Conservation (phyloP, 2,888 invertebrate species). For the Oxystoma pomonae region DNA sequence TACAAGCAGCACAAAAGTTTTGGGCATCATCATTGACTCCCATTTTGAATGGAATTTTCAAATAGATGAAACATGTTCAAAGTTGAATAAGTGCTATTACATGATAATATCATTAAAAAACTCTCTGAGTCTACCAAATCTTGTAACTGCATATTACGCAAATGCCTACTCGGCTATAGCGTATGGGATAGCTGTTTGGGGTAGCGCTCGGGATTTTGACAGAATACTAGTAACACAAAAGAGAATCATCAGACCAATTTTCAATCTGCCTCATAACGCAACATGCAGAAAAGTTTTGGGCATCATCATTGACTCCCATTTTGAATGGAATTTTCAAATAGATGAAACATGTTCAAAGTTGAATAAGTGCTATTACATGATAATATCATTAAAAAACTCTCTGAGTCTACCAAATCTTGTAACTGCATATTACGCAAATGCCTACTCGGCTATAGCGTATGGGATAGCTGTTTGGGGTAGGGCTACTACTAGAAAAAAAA, state of each 20-base stretch:
- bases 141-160: neutral
- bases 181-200: neutral
- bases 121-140: neutral
- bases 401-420: neutral
- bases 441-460: neutral
- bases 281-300: neutral
- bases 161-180: neutral
- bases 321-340: neutral
- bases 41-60: neutral
- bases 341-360: neutral
- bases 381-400: neutral
- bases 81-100: neutral
- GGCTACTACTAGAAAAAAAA: too few relatives aligned
- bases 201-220: neutral
- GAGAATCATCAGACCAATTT: too few relatives aligned
- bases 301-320: neutral
- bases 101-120: constrained; percentile 1
- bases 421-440: neutral
- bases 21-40: neutral
- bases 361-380: neutral
- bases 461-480: neutral
- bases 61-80: neutral
- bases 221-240: neutral
- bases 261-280: too few relatives aligned
- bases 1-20: neutral